Percentiles rank a stretch among this genome's conserved stretches.
These are phyloP conservation scores for Octodon degus DNA, from an alignment of 2,113 vertebrate genomes.

Conservation along the genomic window DNA sequence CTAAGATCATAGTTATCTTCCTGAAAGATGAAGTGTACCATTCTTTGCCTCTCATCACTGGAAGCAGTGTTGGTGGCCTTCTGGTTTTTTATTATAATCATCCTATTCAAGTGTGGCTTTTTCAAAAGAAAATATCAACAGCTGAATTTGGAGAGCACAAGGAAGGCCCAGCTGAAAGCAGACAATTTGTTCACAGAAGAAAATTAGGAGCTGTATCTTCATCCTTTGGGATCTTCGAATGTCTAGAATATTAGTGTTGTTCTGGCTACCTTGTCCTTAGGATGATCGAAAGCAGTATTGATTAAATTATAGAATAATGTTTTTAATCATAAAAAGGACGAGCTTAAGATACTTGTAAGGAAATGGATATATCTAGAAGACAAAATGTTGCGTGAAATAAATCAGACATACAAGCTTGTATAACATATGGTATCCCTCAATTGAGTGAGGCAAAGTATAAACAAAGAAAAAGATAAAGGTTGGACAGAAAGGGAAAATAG, in stretches of 20 bases:
- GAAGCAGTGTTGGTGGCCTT: conserved; percentile 81
- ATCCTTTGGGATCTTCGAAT: not conserved
- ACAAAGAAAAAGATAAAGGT: too few species aligned
- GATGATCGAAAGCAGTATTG: not conserved
- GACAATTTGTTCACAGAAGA: not conserved
- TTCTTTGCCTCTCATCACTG: conserved; percentile 64
- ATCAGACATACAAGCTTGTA: not conserved
- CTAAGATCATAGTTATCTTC: conserved; percentile 79
- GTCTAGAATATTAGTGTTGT: not conserved
- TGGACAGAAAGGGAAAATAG: too few species aligned
- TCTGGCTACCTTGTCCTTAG: not conserved
- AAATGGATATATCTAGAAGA: not conserved
- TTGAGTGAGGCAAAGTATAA: not conserved
- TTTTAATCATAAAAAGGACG: not conserved
- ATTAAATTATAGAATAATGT: not conserved
- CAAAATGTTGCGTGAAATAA: not conserved
- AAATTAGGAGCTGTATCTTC: not conserved
- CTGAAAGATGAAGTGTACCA: conserved; percentile 18
- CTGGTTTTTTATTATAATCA: conserved; percentile 80
- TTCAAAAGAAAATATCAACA: conserved; percentile 85
- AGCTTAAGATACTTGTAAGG: not conserved
- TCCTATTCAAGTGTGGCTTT: conserved; percentile 86
- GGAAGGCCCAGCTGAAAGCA: conserved; percentile 26
- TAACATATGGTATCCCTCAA: not conserved
- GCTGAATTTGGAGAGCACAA: conserved; percentile 66